Evolutionary conservation across 1,140 invertebrate genomes (phyloP), one percentile per base, ranked within the genome.

Genomic region (Drosophila sp.): DNA sequence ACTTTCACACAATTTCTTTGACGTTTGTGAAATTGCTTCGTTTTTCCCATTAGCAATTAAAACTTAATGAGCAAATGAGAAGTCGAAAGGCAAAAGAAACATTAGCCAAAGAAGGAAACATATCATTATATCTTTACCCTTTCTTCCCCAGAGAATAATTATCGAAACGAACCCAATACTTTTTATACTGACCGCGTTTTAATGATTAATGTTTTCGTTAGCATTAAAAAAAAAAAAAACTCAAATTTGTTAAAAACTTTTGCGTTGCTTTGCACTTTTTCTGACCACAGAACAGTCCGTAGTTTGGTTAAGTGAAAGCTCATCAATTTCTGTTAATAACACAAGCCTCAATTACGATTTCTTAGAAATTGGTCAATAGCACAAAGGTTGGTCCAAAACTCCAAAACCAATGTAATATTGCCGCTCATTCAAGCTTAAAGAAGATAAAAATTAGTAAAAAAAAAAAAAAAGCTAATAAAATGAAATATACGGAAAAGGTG

Each of bases 331-430:
- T 56, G 32, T 38, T 59, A 58, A 41, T 48, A 57, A 27, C 18
- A 48, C 57, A 41, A 71, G 57, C 48, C 59, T 75, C 82, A 81
- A 83, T 72, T 83, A 82, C 72, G 69, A 82, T 89, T 82, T 89
- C 62, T 70, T 46, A 2, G 25, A 45, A 18, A 13, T 18, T 25
- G 41, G 34, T 2, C 29, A 21, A 43, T n/a, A 7, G 8, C 45
- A 67, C 69, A 79, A 76, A 78, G 69, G 62, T 71, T 64, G 25
- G 25, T 1, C 36, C 38, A 7, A 21, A 36, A 61, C 41, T 43
- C 57, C 11, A 29, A 41, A 45, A 51, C 46, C 25, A 50, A 53
- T 6, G 5, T 53, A 34, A 62, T 63, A 54, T 56, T 70, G 54
- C 14, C 21, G 54, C 14, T 46, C 64, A 73, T 61, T 69, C 54